Evolutionary conservation across 2,113 vertebrate species (phyloP), one percentile per base, ranked within the genome.

Genomic region (Opisthocomus hoazin): DNA sequence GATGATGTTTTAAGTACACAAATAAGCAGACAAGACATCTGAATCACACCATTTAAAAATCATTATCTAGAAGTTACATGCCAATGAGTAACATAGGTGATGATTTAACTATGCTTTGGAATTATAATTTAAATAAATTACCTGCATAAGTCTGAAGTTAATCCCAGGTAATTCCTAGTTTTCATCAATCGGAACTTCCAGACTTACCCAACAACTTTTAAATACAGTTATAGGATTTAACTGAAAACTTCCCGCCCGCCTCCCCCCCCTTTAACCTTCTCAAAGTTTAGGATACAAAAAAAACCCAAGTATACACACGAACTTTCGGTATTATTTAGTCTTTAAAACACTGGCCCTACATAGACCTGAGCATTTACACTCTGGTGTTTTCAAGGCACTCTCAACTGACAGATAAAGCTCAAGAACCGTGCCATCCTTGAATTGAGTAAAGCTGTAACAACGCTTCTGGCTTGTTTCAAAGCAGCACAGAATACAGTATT

Each of bases 361-460:
- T 8, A 85, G 43, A 80, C 12, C 17, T 2, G 5, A 87, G 81
- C 36, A 64, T 24, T 60, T 79, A 18, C 24, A 39, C 20, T 73
- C 53, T 36, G 10, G 2, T 51, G 5, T 45, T 91, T 90, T 46
- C 50, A 69, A 83, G 50, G 32, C 45, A 83, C 61, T 87, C 64
- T 81, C 30, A 76, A 34, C 13, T 10, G 37, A 48, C 48, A 63
- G 54, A 73, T 15, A 50, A 89, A 89, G 61, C 29, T 34, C 60
- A 53, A 66, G 46, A 83, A 53, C 12, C 0, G 0, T 6, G 15
- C 4, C 1, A 51, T 46, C 57, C 37, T 53, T 26, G 18, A 65
- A 39, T 1, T 36, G 26, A 74, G 12, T 13, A 22, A 63, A 88
- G 41, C 45, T 90, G 15, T 73, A 66, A 46, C n/a, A 46, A 83